Evolutionary conservation across 30 jellyfish, hydroid and myxozoan species (phyloP).

Genomic region (Aurelia sp.): DNA sequence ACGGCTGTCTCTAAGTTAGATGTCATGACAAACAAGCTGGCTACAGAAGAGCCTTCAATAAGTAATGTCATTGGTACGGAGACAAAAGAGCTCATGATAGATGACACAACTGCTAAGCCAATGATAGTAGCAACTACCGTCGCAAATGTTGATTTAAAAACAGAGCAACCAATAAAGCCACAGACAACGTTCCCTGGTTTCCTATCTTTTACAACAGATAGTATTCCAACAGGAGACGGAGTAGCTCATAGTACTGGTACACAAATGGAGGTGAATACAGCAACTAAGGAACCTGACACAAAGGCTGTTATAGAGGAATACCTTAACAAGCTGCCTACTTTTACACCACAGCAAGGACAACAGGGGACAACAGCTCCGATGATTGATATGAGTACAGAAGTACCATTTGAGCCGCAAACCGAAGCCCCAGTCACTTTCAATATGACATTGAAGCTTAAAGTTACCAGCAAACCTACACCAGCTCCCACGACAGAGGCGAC

Average conservation of each 20-base stretch:
- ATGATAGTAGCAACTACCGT: not conserved
- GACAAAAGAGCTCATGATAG: not conserved
- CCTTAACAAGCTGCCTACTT: too few relatives aligned
- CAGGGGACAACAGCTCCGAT: not conserved
- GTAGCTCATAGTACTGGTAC: constrained; percentile 1
- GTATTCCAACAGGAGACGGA: not conserved
- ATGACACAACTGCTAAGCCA: not conserved
- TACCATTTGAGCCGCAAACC: constrained; percentile 27
- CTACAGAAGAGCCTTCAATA: constrained; percentile 23
- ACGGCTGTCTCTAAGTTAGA: too few relatives aligned
- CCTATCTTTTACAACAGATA: not conserved
- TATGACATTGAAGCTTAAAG: not conserved
- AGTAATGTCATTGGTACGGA: not conserved
- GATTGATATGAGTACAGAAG: not conserved
- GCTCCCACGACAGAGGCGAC: constrained; percentile 18
- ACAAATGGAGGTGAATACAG: constrained; percentile 5
- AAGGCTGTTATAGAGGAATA: not conserved
- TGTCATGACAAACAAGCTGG: not conserved
- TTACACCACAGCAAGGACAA: too few relatives aligned
- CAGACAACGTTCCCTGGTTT: not conserved
- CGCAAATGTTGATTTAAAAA: not conserved
- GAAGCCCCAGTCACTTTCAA: not conserved
- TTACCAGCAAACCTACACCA: not conserved
- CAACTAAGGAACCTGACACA: constrained; percentile 3
- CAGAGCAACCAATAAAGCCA: constrained; percentile 5